Percentiles rank a stretch among this genome's conserved stretches.
These are phyloP conservation scores for Drosophila prosaltans DNA, from an alignment of 1,140 invertebrate genomes.

Conservation along the genomic window DNA sequence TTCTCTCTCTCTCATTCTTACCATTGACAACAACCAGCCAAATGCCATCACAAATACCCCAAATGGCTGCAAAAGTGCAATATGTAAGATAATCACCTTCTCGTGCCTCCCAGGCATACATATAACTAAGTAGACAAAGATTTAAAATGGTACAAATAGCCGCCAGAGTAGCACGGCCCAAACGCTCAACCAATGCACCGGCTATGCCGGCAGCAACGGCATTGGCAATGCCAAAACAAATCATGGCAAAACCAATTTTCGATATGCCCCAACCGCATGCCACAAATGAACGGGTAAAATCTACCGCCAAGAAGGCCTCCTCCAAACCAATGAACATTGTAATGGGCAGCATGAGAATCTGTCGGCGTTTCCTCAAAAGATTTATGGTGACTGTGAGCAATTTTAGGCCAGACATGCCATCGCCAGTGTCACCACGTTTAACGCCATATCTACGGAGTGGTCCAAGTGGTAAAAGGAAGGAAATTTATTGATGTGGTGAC, in stretches of 20 bases:
- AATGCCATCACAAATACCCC: constrained; percentile 95
- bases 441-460: constrained; percentile 67
- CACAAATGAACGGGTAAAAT: constrained; percentile 94
- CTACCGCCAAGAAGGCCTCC: constrained; percentile 95
- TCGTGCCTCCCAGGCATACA: constrained; percentile 90
- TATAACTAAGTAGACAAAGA: constrained; percentile 86
- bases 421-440: constrained; percentile 66
- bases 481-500: not conserved
- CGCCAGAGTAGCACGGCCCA: constrained; percentile 88
- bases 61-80: constrained; percentile 93
- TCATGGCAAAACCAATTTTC: constrained; percentile 96
- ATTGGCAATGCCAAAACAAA: constrained; percentile 94
- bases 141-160: constrained; percentile 91
- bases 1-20: constrained; percentile 83
- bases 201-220: constrained; percentile 91
- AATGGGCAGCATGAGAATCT: constrained; percentile 94
- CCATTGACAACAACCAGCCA: constrained; percentile 98
- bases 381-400: constrained; percentile 91
- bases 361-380: constrained; percentile 90
- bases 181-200: constrained; percentile 91
- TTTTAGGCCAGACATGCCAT: constrained; percentile 85
- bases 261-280: constrained; percentile 94
- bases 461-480: not conserved
- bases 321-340: constrained; percentile 97
- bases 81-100: constrained; percentile 89